Percentiles rank a stretch among this genome's conserved stretches.
These are phyloP conservation scores for Sweltsa coloradensis DNA, from an alignment of 1,140 invertebrate genomes.

Conservation along the genomic window DNA sequence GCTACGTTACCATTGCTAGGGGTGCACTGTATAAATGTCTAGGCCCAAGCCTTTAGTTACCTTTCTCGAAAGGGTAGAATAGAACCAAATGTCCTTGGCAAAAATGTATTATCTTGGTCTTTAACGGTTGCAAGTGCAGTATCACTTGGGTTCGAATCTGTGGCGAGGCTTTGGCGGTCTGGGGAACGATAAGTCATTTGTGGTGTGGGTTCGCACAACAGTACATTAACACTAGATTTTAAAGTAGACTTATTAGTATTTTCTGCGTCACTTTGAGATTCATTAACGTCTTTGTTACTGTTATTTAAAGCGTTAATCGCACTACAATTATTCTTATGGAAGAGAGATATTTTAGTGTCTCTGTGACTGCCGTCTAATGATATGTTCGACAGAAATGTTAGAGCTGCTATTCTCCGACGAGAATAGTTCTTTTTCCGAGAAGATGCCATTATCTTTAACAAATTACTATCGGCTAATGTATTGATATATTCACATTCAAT, in stretches of 20 bases:
- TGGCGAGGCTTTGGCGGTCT: constrained; percentile 2
- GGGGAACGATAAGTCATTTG: too few relatives aligned
- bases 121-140: background rate
- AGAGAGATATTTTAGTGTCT: constrained; percentile 60
- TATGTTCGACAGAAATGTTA: constrained; percentile 88
- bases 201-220: too few relatives aligned
- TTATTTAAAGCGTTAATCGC: background rate
- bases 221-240: too few relatives aligned
- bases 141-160: constrained; percentile 11
- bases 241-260: too few relatives aligned
- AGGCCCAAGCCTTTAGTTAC: too few relatives aligned
- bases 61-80: constrained; percentile 15
- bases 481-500: too few relatives aligned
- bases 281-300: background rate
- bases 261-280: background rate
- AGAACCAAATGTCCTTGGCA: background rate
- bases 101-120: constrained; percentile 3
- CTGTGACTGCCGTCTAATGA: constrained; percentile 82
- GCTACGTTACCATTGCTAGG: too few relatives aligned
- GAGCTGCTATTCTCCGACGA: constrained; percentile 67
- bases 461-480: too few relatives aligned
- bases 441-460: constrained; percentile 9
- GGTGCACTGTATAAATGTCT: too few relatives aligned
- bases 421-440: constrained; percentile 40
- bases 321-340: constrained; percentile 33